Evolutionary conservation across 2,888 invertebrate species (phyloP), one percentile per base, ranked within the genome.

Genomic region (Hypselothyrea guttata): DNA sequence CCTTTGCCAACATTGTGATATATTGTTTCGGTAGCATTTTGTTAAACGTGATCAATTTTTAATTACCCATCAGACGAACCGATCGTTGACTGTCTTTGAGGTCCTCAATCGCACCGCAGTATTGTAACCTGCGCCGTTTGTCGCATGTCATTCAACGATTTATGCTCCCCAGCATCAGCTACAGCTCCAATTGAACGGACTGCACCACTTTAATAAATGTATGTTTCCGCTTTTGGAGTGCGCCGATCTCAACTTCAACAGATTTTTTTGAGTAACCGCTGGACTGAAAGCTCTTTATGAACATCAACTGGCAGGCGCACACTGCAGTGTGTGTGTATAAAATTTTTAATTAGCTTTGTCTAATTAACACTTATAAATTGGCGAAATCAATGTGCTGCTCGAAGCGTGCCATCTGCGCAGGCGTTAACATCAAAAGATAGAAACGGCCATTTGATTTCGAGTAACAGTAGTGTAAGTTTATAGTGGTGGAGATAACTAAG

Each of bases 11-110:
- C 31, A 53, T 51, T 82, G 82, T 82, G 82, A 82, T 82, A 82
- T 82, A 82, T 82, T 82, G 82, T 84, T 84, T 79, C 83, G 67
- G 81, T 82, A 79, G 85, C 83, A 83, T 84, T 82, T 84, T 84
- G 82, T 83, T 82, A 86, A 87, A 88, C 88, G 84, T 87, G 87
- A 88, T 88, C 87, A 87, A 86, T 86, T 87, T 88, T 87, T 87
- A 88, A 87, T 87, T 87, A 87, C 88, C 84, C 76, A 75, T 79
- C 84, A 62, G 63, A 58, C 75, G 22, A 22, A 66, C 65, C 58
- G 62, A 59, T 61, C 58, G 62, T 27, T 27, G 55, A 54, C 49
- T 59, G 47, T 31, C 28, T 51, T 22, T 22, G 2, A 22, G 5
- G 22, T 22, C 22, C 22, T 22, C 81, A 81, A 81, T 81, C 81